Conservation (phyloP, 2,888 invertebrate genomes). For the Tuta absoluta region DNA sequence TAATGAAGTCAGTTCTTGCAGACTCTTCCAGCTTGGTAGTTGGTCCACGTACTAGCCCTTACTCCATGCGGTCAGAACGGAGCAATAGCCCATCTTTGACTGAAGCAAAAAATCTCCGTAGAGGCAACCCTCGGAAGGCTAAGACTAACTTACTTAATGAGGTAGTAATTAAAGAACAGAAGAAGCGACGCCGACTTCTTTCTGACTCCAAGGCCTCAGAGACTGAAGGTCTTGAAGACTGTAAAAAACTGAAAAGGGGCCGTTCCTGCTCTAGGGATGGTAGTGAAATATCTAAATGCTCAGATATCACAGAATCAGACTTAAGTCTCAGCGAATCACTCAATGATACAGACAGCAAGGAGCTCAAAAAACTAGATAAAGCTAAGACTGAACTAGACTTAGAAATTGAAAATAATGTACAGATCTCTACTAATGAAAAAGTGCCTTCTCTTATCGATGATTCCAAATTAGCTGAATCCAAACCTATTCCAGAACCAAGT, state of each 20-base stretch:
- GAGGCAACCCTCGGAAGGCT: constrained; percentile 84
- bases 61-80: constrained; percentile 82
- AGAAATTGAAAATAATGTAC: constrained; percentile 80
- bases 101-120: constrained; percentile 82
- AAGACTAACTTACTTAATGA: constrained; percentile 80
- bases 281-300: constrained; percentile 83
- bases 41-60: constrained; percentile 79
- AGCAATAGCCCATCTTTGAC: constrained; percentile 75
- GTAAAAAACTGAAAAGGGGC: constrained; percentile 71
- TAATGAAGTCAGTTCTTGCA: constrained; percentile 73
- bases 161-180: constrained; percentile 80
- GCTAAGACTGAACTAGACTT: constrained; percentile 80
- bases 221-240: constrained; percentile 62
- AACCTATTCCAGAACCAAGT: constrained; percentile 64
- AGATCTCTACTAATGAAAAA: constrained; percentile 78
- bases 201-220: constrained; percentile 79
- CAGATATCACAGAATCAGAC: constrained; percentile 83
- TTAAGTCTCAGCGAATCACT: constrained; percentile 81
- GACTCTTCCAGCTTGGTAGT: constrained; percentile 67
- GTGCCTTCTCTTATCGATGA: constrained; percentile 77
- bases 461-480: constrained; percentile 67
- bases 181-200: constrained; percentile 77
- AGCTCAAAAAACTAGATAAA: constrained; percentile 79
- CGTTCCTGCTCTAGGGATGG: constrained; percentile 79
- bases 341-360: constrained; percentile 68